phyloP scores from a whole-genome alignment of 35 echinoderm and acorn worm species.

The Ophioderma brevispina region DNA sequence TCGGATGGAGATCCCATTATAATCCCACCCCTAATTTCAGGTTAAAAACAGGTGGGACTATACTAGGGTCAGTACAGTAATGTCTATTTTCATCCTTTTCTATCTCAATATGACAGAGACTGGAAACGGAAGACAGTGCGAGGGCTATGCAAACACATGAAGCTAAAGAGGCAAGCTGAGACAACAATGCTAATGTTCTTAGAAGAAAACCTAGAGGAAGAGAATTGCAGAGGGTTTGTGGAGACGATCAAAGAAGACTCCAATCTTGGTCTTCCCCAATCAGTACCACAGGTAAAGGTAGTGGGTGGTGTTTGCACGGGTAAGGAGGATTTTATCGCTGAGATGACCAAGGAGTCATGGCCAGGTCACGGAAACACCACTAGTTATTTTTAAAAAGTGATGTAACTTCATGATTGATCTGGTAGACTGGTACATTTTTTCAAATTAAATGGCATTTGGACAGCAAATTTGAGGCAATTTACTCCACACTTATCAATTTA shows the following conservation, averaged over 20 bases:
- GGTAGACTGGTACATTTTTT: too few relatives aligned
- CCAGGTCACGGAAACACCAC: too few relatives aligned
- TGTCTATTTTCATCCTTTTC: neutral
- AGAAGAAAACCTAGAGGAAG: neutral
- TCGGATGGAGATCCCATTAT: too few relatives aligned
- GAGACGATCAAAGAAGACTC: slow-evolving; percentile 34
- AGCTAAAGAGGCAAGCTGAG: slow-evolving; percentile 35
- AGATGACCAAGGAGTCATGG: neutral
- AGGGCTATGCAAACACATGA: slow-evolving; percentile 51
- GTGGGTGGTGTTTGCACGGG: too few relatives aligned
- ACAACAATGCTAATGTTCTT: slow-evolving; percentile 55
- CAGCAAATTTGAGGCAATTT: too few relatives aligned
- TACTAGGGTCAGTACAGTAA: too few relatives aligned
- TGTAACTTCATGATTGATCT: too few relatives aligned
- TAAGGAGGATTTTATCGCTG: neutral
- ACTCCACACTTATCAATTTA: too few relatives aligned
- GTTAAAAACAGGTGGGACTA: too few relatives aligned
- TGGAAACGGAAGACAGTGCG: slow-evolving; percentile 53
- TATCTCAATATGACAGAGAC: slow-evolving; percentile 21
- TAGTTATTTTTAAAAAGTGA: too few relatives aligned
- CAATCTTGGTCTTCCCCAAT: slow-evolving; percentile 30
- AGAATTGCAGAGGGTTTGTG: slow-evolving; percentile 35
- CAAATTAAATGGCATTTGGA: too few relatives aligned
- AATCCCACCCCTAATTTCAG: too few relatives aligned
- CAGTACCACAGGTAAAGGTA: slow-evolving; percentile 46